phyloP scores from a whole-genome alignment of 2,888 invertebrate genomes.

The Galeopsomyia nigrocyanea region DNA sequence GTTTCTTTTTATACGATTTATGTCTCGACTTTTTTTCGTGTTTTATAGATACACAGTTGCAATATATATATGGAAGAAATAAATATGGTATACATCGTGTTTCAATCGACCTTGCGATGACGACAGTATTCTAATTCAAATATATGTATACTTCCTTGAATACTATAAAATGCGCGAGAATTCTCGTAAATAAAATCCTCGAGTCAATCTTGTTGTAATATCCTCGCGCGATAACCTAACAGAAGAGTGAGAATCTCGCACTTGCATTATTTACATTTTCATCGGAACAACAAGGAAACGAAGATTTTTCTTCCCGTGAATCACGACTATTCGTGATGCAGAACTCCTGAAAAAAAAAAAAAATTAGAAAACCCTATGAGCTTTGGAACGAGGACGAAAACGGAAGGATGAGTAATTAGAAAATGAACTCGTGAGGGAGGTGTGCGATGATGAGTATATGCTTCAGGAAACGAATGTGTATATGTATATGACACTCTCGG shows the following conservation, averaged over 20 bases:
- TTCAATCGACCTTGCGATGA: too few relatives aligned
- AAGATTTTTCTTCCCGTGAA: conserved; percentile 9
- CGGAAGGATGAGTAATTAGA: background rate
- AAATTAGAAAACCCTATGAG: conserved; percentile 47
- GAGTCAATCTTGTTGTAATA: conserved; percentile 1
- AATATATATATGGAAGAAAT: too few relatives aligned
- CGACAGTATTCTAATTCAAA: too few relatives aligned
- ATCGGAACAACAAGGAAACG: conserved; percentile 30
- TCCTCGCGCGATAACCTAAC: background rate
- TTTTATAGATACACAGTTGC: too few relatives aligned
- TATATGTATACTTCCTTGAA: too few relatives aligned
- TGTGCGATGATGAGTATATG: conserved; percentile 38
- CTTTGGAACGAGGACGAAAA: conserved; percentile 15
- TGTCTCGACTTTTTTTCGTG: too few relatives aligned
- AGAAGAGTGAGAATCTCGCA: background rate
- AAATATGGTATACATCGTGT: too few relatives aligned
- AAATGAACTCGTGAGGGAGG: conserved; percentile 49
- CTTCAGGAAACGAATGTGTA: conserved; percentile 35
- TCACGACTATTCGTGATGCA: conserved; percentile 13
- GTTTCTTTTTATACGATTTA: too few relatives aligned
- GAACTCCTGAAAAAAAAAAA: conserved; percentile 18
- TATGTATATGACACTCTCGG: conserved; percentile 43
- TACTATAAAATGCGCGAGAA: background rate
- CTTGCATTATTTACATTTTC: conserved; percentile 21
- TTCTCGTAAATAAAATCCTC: conserved; percentile 6